Evolutionary conservation across 2,113 vertebrate species (phyloP).

Genomic region (Setophaga coronata): DNA sequence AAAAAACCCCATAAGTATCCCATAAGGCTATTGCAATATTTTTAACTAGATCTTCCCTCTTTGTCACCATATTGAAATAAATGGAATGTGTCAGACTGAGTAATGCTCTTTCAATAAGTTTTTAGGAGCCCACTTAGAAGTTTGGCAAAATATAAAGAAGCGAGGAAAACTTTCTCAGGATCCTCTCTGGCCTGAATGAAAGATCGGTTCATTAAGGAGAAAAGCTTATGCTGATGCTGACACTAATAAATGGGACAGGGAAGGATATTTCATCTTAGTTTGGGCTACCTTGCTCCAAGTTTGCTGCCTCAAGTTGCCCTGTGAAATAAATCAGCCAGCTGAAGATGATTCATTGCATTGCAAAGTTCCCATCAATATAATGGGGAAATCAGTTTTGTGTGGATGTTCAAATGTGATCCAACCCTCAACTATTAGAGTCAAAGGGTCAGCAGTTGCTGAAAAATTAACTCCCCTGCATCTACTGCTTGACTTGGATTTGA

Average conservation of each 20-base stretch:
- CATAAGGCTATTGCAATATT: conserved; percentile 71
- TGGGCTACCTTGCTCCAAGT: conserved; percentile 58
- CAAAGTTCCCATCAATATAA: conserved; percentile 52
- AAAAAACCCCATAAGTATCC: conserved; percentile 57
- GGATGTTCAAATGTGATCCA: neutral
- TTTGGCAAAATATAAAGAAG: conserved; percentile 63
- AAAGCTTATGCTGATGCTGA: conserved; percentile 65
- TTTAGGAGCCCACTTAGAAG: conserved; percentile 56
- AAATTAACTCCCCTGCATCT: neutral
- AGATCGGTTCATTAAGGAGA: conserved; percentile 60
- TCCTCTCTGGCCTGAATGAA: conserved; percentile 61
- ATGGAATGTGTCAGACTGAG: conserved; percentile 69
- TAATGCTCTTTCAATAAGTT: conserved; percentile 69
- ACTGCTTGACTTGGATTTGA: neutral
- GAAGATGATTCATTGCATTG: conserved; percentile 44
- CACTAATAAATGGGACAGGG: conserved; percentile 51
- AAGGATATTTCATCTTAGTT: conserved; percentile 38
- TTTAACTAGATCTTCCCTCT: conserved; percentile 69
- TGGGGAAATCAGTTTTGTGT: conserved; percentile 31
- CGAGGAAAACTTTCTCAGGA: conserved; percentile 72
- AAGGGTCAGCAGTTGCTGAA: neutral
- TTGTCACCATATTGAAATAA: conserved; percentile 71
- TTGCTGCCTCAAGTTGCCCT: conserved; percentile 25
- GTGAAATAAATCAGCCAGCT: conserved; percentile 53
- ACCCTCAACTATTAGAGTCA: neutral